Base-by-base conservation (phyloP, 2,113 vertebrate species). In the Nycticryphes semicollaris region DNA sequence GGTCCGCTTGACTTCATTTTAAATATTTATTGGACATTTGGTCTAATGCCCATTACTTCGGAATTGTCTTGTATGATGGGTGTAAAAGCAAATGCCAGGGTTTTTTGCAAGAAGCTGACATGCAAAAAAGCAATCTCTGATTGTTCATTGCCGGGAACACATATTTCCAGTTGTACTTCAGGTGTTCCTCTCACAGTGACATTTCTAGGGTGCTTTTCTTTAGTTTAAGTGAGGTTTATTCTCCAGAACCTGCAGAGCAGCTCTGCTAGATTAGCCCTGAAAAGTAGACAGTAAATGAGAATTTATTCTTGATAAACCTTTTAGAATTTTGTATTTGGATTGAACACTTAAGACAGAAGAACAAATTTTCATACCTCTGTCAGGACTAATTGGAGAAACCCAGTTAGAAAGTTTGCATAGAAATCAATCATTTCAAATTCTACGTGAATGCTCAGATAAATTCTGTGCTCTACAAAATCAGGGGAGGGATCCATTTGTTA, bases 401-500 rank as follows among this genome's bases (percentile, higher is more conserved):
- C 47, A 43, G 21, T 73, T 62, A 79, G n/a, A 70, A 89, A 83
- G 70, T 90, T 82, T 80, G 73, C 50, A 43, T 47, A 78, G 66
- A 84, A 92, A 93, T 93, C 72, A 94, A 81, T 94, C 23, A 53
- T 47, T 94, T 94, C 33, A 45, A 72, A 14, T 77, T 70, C 62
- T 73, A 57, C 48, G 35, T 62, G 80, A 93, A 89, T 0, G 5
- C 50, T 88, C 20, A 67, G 68, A 94, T 33, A 2, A 82, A 94
- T 88, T 72, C 74, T 53, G 37, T 83, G 68, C 68, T 95, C 67
- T 78, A 56, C 67, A 67, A 89, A 93, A 80, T 79, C 43, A 54
- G 53, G 8, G 47, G 33, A 94, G 35, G 24, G 81, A 90, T 74
- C 62, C 33, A 92, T 96, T 95, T 95, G 63, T 94, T 90, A 77